Evolutionary conservation across 2,797 vertebrate species (phyloP), one percentile per base, ranked within the genome.

Genomic region (Sebastolobus altivelis): DNA sequence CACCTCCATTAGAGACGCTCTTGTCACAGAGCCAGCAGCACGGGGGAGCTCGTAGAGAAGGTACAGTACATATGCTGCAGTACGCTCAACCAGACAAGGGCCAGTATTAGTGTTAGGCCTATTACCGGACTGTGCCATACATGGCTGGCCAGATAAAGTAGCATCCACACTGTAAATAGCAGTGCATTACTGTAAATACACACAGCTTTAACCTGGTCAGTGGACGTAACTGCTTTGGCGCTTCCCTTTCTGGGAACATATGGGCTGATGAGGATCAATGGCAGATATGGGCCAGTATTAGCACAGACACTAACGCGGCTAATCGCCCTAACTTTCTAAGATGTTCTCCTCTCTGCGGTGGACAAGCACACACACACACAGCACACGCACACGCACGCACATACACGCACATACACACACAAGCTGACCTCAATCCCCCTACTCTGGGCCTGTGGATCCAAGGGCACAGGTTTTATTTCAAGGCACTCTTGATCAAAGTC

Each of bases 321-420:
- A 93, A 95, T 92, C 86, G 60, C 82, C 16, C 87, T 90, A 87
- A 94, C 92, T 94, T 93, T 94, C 88, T 93, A 93, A 94, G 88
- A 92, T 88, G 88, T 88, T 88, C 87, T 84, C 78, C 80, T 79
- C 75, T 27, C 79, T 75, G 49, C 79, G 18, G 56, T 61, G 70
- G 75, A 75, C 70, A 29, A 25, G 11, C 66, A 27, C 25, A 69
- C 49, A 65, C 65, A 73, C 60, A 40, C 27, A 70, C 18, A 70
- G 56, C 61, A 22, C 61, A 33, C 29, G 4, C 58, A 2, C 3
- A 6, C 55, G 1, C n/a, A 16, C 54, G n/a, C 27, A 75, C n/a
- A n/a, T n/a, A n/a, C 72, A 46, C 25, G 25, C 22, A 70, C 25
- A 75, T 20, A 58, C 73, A 65, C 29, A 67, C 52, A 65, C 20